Evolutionary conservation across 1,140 invertebrate genomes (phyloP), one percentile per base, ranked within the genome.

Genomic region (Paramacrobiotus metropolitanus): DNA sequence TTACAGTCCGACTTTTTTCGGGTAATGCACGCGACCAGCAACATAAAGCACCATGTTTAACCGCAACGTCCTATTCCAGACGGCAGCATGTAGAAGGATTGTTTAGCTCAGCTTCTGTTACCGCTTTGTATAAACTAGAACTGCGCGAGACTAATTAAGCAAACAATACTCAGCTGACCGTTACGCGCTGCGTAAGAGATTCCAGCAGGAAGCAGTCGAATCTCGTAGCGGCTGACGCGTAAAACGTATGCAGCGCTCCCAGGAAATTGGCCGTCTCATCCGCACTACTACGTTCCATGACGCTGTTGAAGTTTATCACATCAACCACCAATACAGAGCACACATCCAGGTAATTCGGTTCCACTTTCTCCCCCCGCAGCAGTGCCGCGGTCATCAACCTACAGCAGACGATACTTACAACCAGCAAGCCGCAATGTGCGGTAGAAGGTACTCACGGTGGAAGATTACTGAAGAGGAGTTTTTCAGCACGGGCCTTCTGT

Each of bases 401-500:
- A 40, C 9, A 40, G n/a, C n/a, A n/a, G n/a, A 40, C n/a, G 34
- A n/a, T n/a, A 40, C 34, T n/a, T n/a, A n/a, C n/a, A n/a, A n/a
- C n/a, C n/a, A n/a, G 34, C 9, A 40, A 40, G 34, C 34, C n/a
- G 34, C 9, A n/a, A 40, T 40, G 9, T 40, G 34, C 9, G 34
- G n/a, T 40, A n/a, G 34, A n/a, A 24, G 9, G 9, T 18, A 55
- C 48, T 55, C 24, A 55, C 48, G 48, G 24, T 18, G 48, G 48
- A 4, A 55, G 24, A 28, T 55, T 55, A 28, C 48, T 55, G 71
- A 96, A 94, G 0, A 96, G 77, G 1, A 98, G 74, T 67, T 93
- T 87, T 73, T 97, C 93, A 66, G 92, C 95, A 76, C 91, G 93
- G 65, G 87, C 80, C 74, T 97, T 97, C 75, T 97, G 90, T 66